Percentiles rank a stretch among this genome's conserved stretches.
Conservation (phyloP, 1,140 invertebrate species). For the Polypedilum pembai region DNA sequence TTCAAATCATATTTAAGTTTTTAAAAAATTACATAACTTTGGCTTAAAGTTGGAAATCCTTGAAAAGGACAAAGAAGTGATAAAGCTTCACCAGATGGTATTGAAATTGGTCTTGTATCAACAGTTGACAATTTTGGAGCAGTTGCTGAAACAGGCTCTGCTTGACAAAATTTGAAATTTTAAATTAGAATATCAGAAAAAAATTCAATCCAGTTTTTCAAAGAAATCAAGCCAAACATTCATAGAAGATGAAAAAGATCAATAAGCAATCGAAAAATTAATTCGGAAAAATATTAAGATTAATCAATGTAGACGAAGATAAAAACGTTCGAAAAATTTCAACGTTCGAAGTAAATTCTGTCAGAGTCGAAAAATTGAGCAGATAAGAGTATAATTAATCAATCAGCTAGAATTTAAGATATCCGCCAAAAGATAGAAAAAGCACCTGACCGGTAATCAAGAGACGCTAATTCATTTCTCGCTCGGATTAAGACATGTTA, state of each 20-base stretch:
- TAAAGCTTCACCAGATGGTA: conserved; percentile 33
- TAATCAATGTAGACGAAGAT: too few species aligned
- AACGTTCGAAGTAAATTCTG: too few species aligned
- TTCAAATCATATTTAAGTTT: too few species aligned
- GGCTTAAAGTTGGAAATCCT: conserved; percentile 34
- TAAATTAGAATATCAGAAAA: not conserved
- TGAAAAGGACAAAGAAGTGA: conserved; percentile 39
- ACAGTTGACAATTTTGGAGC: conserved; percentile 47
- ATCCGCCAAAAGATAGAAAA: not conserved
- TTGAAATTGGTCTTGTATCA: conserved; percentile 38
- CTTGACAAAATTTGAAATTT: conserved; percentile 1
- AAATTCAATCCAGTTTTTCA: not conserved
- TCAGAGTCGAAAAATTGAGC: conserved; percentile 33
- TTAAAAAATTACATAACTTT: conserved; percentile 24
- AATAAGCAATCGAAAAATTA: conserved; percentile 34
- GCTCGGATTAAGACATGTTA: too few species aligned
- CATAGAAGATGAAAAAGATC: not conserved
- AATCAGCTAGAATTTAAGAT: not conserved
- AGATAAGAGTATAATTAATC: conserved; percentile 30
- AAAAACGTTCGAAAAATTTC: too few species aligned
- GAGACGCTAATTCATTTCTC: too few species aligned
- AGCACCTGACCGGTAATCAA: not conserved
- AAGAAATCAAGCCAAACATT: conserved; percentile 31
- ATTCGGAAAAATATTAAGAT: too few species aligned
- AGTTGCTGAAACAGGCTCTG: conserved; percentile 40